Evolutionary conservation across 2,113 vertebrate species (phyloP).

Genomic region (Opisthocomus hoazin): DNA sequence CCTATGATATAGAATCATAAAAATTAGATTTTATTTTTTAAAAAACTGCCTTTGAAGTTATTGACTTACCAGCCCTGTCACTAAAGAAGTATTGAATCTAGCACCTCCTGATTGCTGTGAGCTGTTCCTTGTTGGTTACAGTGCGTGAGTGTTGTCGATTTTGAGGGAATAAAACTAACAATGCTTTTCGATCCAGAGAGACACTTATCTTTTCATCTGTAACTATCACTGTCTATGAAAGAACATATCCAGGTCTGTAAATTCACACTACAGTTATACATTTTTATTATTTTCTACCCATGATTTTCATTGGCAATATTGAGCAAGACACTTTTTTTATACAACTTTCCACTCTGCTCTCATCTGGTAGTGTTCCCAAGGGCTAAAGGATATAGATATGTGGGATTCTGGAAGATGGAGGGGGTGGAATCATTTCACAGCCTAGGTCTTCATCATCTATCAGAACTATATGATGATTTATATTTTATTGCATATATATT

Average conservation of each 20-base stretch:
- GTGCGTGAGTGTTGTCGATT: slow-evolving; percentile 64
- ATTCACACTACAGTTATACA: background rate
- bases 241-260: slow-evolving; percentile 13
- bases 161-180: slow-evolving; percentile 50
- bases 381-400: background rate
- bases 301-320: background rate
- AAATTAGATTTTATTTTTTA: background rate
- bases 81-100: slow-evolving; percentile 56
- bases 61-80: slow-evolving; percentile 40
- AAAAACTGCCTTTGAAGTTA: background rate
- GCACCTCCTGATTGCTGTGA: slow-evolving; percentile 46
- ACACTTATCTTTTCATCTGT: slow-evolving; percentile 48
- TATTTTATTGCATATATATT: background rate
- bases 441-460: background rate
- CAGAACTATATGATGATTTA: background rate
- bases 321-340: background rate
- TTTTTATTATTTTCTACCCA: background rate
- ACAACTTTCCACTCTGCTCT: background rate
- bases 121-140: slow-evolving; percentile 43
- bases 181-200: slow-evolving; percentile 16
- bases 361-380: background rate
- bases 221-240: slow-evolving; percentile 32
- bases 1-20: slow-evolving; percentile 3
- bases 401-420: background rate
- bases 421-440: background rate